Evolutionary conservation across 2,888 invertebrate species (phyloP), one percentile per base, ranked within the genome.

Genomic region (Mesorhabditis belari): DNA sequence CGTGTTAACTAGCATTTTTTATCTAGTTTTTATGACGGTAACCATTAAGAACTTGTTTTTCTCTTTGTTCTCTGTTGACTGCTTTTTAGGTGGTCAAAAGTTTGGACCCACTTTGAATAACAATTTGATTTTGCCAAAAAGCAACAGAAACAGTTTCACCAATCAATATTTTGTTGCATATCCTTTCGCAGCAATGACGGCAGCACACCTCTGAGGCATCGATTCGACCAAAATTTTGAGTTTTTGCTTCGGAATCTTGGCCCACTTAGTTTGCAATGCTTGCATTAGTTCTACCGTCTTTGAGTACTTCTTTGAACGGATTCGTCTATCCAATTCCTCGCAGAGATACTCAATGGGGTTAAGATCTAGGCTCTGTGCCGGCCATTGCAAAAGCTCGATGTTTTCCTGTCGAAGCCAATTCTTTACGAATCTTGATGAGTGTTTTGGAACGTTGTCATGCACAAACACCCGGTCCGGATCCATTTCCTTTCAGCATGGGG

Each of bases 401-500:
- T 44, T 19, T 9, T 55, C 19, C 17, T 35, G 23, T 26, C n/a
- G 28, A 21, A 67, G 49, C 63, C 60, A 67, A 3, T 57, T 44
- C 23, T n/a, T 35, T 4, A 67, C n/a, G 5, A 44, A 50, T 1
- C 35, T 9, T 0, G 60, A 49, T 6, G 54, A 35, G 54, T 69
- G 60, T 51, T 69, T 69, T 17, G 62, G 64, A 25, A 61, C 66
- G 44, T 67, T 67, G 44, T 67, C 67, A 23, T 67, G 66, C n/a
- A n/a, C n/a, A n/a, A n/a, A n/a, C n/a, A n/a, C n/a, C n/a, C n/a
- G n/a, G n/a, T n/a, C n/a, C n/a, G n/a, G n/a, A n/a, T n/a, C n/a
- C n/a, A n/a, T n/a, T n/a, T n/a, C n/a, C n/a, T n/a, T n/a, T n/a
- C n/a, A n/a, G n/a, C n/a, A n/a, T n/a, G n/a, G n/a, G n/a, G n/a